A percentile compares a stretch with the other conserved stretches of the same genome.
Conservation (phyloP, 2,113 vertebrate species). For the Chaenocephalus aceratus region DNA sequence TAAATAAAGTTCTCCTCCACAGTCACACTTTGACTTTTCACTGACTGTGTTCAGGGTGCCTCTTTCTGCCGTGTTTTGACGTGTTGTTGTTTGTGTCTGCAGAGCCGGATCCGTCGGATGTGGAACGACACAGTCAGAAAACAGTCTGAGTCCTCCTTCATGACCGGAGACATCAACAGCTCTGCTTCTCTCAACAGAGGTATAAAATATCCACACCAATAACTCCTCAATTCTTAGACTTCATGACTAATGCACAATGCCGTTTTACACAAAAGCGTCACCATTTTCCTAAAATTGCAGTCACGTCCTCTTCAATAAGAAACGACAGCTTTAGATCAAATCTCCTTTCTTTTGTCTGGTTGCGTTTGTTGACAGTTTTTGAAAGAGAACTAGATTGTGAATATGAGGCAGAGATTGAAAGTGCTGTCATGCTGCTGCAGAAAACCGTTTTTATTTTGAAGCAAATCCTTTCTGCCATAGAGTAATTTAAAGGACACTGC, state of each 20-base stretch:
- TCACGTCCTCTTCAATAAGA: not conserved
- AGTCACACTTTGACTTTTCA: not conserved
- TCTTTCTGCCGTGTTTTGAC: conserved; percentile 29
- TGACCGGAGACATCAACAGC: conserved; percentile 99
- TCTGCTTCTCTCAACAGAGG: conserved; percentile 99
- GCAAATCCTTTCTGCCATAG: not conserved
- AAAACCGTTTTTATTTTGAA: conserved; percentile 21
- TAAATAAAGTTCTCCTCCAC: not conserved
- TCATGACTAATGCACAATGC: conserved; percentile 3
- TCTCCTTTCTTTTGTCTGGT: not conserved
- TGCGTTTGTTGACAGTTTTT: not conserved
- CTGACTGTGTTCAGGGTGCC: not conserved
- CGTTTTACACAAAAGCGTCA: not conserved
- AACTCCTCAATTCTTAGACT: conserved; percentile 4
- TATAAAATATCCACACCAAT: conserved; percentile 72
- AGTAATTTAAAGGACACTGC: not conserved
- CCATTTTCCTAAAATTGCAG: not conserved
- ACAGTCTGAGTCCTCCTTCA: conserved; percentile 98
- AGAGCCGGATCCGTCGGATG: conserved; percentile 99
- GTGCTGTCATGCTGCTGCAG: conserved; percentile 10
- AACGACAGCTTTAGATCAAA: not conserved
- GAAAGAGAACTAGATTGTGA: conserved; percentile 16
- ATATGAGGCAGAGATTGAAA: conserved; percentile 23
- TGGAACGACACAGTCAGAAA: conserved; percentile 99
- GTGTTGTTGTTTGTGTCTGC: conserved; percentile 49